Evolutionary conservation across 30 jellyfish, hydroid and myxozoan species (phyloP).

Genomic region (Aurelia sp.): DNA sequence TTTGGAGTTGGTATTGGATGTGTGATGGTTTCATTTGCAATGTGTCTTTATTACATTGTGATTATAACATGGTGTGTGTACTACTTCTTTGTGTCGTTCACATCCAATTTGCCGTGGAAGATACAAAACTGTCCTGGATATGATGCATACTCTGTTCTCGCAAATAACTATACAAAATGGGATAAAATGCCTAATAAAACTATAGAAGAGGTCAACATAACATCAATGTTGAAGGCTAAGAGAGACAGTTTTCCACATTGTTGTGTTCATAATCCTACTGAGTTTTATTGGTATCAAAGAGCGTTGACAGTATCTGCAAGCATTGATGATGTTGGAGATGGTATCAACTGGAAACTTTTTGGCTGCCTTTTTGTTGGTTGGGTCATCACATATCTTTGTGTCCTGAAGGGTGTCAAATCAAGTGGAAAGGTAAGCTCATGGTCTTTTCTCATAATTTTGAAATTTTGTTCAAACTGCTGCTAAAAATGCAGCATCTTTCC

Average conservation of each 20-base stretch:
- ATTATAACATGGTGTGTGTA: slow-evolving; percentile 96
- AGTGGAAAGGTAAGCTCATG: slow-evolving; percentile 84
- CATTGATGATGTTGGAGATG: slow-evolving; percentile 67
- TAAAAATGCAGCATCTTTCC: neutral
- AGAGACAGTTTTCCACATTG: slow-evolving; percentile 75
- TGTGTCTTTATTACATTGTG: slow-evolving; percentile 94
- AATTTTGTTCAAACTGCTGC: neutral
- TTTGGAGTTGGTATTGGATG: slow-evolving; percentile 97
- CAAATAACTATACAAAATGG: slow-evolving; percentile 54
- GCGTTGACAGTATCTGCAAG: slow-evolving; percentile 72
- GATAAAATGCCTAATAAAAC: neutral
- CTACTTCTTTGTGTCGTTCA: slow-evolving; percentile 88
- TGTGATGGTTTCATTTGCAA: slow-evolving; percentile 92
- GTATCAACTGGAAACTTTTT: slow-evolving; percentile 82
- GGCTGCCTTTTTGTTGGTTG: slow-evolving; percentile 92
- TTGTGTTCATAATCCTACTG: slow-evolving; percentile 90
- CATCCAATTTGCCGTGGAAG: slow-evolving; percentile 92
- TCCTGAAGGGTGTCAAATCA: slow-evolving; percentile 89
- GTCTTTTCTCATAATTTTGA: neutral
- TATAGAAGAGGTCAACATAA: slow-evolving; percentile 5
- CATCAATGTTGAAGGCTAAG: slow-evolving; percentile 36
- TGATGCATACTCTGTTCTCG: slow-evolving; percentile 33
- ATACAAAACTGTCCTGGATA: slow-evolving; percentile 70
- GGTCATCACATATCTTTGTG: slow-evolving; percentile 88
- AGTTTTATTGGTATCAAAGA: slow-evolving; percentile 81